These are phyloP conservation scores for Papilio xuthus DNA, from an alignment of 1,140 invertebrate genomes.

Conservation along the genomic window DNA sequence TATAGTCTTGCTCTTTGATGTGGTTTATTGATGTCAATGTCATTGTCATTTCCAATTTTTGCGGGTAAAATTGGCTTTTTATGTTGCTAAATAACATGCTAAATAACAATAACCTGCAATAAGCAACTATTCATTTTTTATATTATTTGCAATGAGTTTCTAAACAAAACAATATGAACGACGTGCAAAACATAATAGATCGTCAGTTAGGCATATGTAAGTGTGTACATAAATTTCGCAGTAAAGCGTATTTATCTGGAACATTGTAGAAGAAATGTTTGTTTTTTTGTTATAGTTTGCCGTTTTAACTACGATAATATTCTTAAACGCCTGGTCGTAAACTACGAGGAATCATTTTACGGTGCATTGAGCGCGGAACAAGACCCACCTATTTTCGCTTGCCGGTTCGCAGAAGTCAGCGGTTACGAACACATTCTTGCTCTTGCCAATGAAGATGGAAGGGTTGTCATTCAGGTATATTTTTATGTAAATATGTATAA, in stretches of 20 bases:
- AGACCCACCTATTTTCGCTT: slow-evolving; percentile 85
- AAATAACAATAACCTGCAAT: neutral
- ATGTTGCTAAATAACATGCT: neutral
- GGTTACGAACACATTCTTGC: slow-evolving; percentile 87
- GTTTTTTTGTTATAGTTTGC: slow-evolving; percentile 65
- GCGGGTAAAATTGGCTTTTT: slow-evolving; percentile 35
- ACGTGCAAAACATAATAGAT: slow-evolving; percentile 31
- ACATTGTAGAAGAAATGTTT: slow-evolving; percentile 23
- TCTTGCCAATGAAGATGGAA: slow-evolving; percentile 93
- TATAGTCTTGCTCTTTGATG: no score
- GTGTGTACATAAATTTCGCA: neutral
- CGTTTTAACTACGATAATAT: slow-evolving; percentile 78
- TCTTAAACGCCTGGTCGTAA: slow-evolving; percentile 75
- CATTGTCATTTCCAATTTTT: slow-evolving; percentile 36
- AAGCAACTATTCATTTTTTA: neutral
- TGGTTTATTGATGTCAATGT: neutral
- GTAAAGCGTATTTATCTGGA: neutral
- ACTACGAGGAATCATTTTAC: slow-evolving; percentile 80
- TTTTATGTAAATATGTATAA: neutral
- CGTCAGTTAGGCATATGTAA: slow-evolving; percentile 35
- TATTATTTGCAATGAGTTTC: slow-evolving; percentile 21
- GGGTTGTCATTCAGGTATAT: slow-evolving; percentile 84
- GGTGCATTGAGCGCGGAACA: slow-evolving; percentile 80
- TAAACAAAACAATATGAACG: slow-evolving; percentile 21
- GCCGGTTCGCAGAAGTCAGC: slow-evolving; percentile 83